Conservation (phyloP, 2,797 vertebrate genomes). For the Squalus acanthias region DNA sequence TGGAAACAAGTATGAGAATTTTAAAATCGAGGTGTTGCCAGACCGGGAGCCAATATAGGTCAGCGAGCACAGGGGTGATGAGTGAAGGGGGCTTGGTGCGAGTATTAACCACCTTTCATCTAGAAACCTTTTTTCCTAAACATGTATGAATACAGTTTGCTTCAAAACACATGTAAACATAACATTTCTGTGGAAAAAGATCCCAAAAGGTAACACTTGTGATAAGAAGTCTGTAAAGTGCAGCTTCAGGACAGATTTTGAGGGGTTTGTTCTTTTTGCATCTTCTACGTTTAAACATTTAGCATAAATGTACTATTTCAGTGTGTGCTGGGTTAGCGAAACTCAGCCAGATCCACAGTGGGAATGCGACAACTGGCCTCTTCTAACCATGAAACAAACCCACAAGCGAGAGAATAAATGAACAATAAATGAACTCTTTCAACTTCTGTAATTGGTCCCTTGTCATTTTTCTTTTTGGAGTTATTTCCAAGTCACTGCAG, state of each 20-base stretch:
- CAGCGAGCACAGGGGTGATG: not conserved
- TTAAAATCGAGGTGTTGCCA: not conserved
- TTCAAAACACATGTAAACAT: not conserved
- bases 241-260: not conserved
- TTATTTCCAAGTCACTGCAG: not conserved
- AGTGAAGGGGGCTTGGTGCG: not conserved
- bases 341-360: not conserved
- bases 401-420: not conserved
- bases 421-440: not conserved
- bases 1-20: not conserved
- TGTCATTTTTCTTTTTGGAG: not conserved
- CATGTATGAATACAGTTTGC: too few relatives aligned
- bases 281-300: not conserved
- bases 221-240: not conserved
- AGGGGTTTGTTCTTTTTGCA: not conserved
- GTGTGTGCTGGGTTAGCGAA: not conserved
- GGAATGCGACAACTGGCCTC: not conserved
- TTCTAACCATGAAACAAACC: not conserved
- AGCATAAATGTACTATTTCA: not conserved
- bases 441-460: not conserved
- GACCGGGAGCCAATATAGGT: not conserved
- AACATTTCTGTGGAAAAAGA: not conserved
- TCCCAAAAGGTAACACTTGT: not conserved
- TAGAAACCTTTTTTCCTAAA: not conserved
- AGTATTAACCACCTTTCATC: not conserved